Evolutionary conservation across 53 echinoderm and acorn worm genomes (phyloP).

Genomic region (Zoroaster sp.): DNA sequence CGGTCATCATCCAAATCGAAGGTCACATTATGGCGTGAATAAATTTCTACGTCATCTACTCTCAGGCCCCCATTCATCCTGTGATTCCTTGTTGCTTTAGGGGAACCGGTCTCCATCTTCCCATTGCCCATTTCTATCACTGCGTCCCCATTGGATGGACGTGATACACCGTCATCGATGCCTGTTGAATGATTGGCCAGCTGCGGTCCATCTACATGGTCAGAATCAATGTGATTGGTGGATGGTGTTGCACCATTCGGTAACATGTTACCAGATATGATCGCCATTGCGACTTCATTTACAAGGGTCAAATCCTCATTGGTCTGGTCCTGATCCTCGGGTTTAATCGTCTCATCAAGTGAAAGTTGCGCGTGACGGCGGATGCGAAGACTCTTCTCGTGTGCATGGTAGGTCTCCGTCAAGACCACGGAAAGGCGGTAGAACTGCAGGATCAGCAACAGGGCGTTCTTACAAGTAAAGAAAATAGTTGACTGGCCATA

Average conservation of each 20-base stretch:
- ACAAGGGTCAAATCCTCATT: not conserved
- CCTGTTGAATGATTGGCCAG: not conserved
- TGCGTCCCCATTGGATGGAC: conserved; percentile 11
- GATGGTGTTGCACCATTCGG: conserved; percentile 1
- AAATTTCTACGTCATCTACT: not conserved
- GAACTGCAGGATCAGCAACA: conserved; percentile 80
- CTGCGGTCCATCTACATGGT: not conserved
- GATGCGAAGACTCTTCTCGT: conserved; percentile 27
- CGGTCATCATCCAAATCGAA: conserved; percentile 31
- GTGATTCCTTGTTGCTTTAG: not conserved
- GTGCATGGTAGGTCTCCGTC: conserved; percentile 63
- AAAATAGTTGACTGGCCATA: conserved; percentile 89
- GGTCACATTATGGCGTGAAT: conserved; percentile 34
- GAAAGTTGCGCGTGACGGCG: not conserved
- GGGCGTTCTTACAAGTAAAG: conserved; percentile 95
- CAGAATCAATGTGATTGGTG: not conserved
- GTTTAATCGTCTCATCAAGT: not conserved
- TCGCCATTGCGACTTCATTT: not conserved
- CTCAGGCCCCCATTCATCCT: conserved; percentile 27
- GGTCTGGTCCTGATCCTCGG: not conserved
- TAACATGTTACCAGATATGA: conserved; percentile 23
- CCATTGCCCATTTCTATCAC: not conserved
- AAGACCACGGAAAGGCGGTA: conserved; percentile 86
- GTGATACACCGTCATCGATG: not conserved
- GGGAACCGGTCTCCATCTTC: not conserved